Evolutionary conservation across 2,888 invertebrate genomes (phyloP).

Genomic region (Abscondita cerata): DNA sequence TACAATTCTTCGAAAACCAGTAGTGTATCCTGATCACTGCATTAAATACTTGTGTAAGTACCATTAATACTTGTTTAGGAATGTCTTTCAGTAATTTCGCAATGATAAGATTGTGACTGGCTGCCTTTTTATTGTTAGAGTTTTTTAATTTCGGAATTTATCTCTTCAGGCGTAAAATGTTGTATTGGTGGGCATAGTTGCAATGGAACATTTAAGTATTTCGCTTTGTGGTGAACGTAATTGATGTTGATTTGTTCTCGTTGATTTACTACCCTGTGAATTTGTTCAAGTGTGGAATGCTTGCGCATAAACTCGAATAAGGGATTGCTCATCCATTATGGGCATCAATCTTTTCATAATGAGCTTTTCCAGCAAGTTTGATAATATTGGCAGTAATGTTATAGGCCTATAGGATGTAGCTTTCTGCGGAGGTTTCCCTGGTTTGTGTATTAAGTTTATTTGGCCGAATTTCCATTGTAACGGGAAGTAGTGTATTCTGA

Average conservation of each 20-base stretch:
- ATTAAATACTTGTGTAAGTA: background rate
- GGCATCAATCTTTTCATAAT: too few relatives aligned
- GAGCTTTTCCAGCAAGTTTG: too few relatives aligned
- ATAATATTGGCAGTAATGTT: too few relatives aligned
- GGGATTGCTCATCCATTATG: too few relatives aligned
- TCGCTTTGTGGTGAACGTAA: background rate
- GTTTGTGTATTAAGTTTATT: background rate
- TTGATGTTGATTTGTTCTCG: background rate
- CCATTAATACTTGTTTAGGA: background rate
- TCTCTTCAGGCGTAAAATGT: slow-evolving; percentile 1
- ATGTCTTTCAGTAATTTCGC: background rate
- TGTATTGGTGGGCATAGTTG: slow-evolving; percentile 1
- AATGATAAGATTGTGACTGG: slow-evolving; percentile 5
- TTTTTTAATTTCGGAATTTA: slow-evolving; percentile 4
- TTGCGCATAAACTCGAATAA: too few relatives aligned
- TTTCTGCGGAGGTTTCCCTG: background rate
- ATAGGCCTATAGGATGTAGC: background rate
- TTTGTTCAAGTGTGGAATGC: too few relatives aligned
- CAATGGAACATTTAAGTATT: slow-evolving; percentile 1
- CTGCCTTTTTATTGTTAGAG: slow-evolving; percentile 2
- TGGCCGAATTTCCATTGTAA: background rate
- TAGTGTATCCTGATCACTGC: background rate
- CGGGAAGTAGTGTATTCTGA: background rate
- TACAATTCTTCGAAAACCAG: too few relatives aligned
- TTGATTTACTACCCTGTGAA: slow-evolving; percentile 2